Base-by-base conservation (phyloP, 2,113 vertebrate species). In the Tragelaphus scriptus region DNA sequence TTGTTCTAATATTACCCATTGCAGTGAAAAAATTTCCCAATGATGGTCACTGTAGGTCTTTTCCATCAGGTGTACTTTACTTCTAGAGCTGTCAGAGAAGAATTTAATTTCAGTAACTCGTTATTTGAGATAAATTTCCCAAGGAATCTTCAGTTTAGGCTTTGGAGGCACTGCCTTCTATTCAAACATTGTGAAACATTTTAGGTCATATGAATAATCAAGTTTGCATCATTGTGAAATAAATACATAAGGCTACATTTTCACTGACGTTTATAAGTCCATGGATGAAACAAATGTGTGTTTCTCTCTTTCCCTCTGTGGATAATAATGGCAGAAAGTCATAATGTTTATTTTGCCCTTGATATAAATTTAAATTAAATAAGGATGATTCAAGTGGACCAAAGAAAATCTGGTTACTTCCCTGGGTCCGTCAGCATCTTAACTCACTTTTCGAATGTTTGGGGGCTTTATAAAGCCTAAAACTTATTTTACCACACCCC, bases 331-430 rank as follows among this genome's bases (percentile, higher is more conserved):
- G 51, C 53, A 63, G 65, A 79, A 87, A 97, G 30, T 59, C 26
- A 65, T 30, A 61, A 80, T 61, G 19, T 82, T 92, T 71, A 51
- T 88, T 97, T 96, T 90, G 88, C 58, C 92, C 96, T 91, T 58
- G 85, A 90, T 86, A 95, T 59, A 96, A 97, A 95, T 80, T 94
- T 79, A 97, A 97, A 79, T 82, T 51, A 92, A 95, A 61, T 88
- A 92, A 94, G 58, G 49, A 85, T 65, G 32, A n/a, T 84, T 90
- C 68, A 80, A 49, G 32, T 44, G 59, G 87, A 85, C 61, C 71
- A 40, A 44, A n/a, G 49, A 89, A 90, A 77, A 30, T 59, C 30
- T 19, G 44, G 26, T 71, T 75, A 51, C 49, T 88, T 94, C 75
- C 44, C 55, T 88, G 55, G 63, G 59, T n/a, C 59, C 90, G 23